phyloP scores from a whole-genome alignment of 2,113 vertebrate species.

The Meles meles region DNA sequence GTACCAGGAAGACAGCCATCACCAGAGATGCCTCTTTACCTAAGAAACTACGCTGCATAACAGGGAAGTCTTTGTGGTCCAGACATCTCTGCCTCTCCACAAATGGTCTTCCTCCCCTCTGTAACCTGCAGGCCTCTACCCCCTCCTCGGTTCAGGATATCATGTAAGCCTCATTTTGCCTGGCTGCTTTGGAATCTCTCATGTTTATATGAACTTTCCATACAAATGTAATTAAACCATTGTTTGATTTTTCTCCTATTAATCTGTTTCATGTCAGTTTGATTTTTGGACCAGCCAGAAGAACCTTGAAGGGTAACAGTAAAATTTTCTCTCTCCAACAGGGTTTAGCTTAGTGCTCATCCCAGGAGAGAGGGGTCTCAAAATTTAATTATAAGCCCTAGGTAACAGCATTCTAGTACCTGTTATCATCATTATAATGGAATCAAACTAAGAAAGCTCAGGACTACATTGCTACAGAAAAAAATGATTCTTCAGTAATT shows the following conservation, averaged over 20 bases:
- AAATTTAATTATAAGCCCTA: not conserved
- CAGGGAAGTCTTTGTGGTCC: not conserved
- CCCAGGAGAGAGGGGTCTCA: not conserved
- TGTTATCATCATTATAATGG: not conserved
- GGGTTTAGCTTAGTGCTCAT: not conserved
- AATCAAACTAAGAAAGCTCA: not conserved
- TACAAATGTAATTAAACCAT: not conserved
- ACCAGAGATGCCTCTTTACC: not conserved
- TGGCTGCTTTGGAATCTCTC: not conserved
- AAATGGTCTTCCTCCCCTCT: not conserved
- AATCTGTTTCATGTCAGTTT: not conserved
- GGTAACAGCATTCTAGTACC: not conserved
- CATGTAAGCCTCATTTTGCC: not conserved
- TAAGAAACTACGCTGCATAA: not conserved
- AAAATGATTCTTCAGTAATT: conserved; percentile 9
- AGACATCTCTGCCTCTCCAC: not conserved
- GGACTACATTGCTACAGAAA: not conserved
- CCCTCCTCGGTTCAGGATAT: not conserved
- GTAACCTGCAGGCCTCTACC: not conserved
- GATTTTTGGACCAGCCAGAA: not conserved
- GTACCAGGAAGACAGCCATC: not conserved
- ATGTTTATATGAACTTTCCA: not conserved
- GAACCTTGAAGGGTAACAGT: not conserved
- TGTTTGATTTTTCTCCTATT: not conserved
- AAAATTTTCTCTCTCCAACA: not conserved